Percentiles rank a stretch among this genome's conserved stretches.
phyloP scores from a whole-genome alignment of 2,113 vertebrate species.

The Cichladusa arquata region DNA sequence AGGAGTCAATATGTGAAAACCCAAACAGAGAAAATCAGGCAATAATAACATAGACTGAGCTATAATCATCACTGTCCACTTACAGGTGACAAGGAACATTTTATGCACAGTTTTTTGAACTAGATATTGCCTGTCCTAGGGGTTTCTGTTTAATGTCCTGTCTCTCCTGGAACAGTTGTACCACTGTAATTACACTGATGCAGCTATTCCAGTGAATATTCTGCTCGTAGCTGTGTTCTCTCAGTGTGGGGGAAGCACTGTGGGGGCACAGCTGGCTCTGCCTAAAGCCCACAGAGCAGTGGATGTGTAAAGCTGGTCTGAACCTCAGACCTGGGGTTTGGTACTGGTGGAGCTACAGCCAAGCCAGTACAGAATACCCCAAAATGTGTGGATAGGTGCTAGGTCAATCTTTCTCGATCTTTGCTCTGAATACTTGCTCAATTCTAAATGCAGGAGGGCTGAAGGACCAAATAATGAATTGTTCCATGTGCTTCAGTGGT shows the following conservation, averaged over 20 bases:
- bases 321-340: neutral
- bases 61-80: constrained; percentile 67
- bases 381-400: neutral
- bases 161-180: neutral
- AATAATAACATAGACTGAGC: constrained; percentile 66
- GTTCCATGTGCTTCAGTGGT: constrained; percentile 66
- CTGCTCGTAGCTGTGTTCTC: neutral
- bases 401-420: neutral
- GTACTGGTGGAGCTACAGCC: neutral
- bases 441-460: neutral
- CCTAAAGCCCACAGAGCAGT: neutral
- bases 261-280: neutral
- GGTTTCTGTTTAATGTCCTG: neutral
- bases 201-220: neutral
- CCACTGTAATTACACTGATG: neutral
- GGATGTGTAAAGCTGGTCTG: neutral
- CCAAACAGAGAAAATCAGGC: constrained; percentile 42
- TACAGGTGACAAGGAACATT: constrained; percentile 42
- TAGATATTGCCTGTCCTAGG: neutral
- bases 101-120: neutral
- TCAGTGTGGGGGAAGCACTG: neutral
- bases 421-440: neutral
- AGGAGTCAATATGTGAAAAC: constrained; percentile 54
- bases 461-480: neutral
- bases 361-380: neutral